Conservation (phyloP, 2,797 vertebrate species). For the Alexandromys oeconomus region DNA sequence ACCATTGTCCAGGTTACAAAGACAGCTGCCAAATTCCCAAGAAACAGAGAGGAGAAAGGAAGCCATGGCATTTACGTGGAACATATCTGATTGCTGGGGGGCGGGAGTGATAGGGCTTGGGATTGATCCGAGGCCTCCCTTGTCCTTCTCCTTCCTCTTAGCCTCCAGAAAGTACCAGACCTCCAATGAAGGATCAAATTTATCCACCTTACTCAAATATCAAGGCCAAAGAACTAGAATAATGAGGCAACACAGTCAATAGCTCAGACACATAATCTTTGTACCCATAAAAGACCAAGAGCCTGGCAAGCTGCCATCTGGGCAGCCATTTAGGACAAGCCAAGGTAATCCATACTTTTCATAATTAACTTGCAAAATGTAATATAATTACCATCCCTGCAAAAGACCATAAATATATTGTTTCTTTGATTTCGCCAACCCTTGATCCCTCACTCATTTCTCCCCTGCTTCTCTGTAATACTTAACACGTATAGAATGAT, state of each 20-base stretch:
- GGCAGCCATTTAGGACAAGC: constrained; percentile 57
- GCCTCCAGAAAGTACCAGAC: constrained; percentile 2
- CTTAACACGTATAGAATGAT: neutral
- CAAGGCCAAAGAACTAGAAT: constrained; percentile 63
- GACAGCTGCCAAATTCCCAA: constrained; percentile 15
- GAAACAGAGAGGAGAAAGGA: neutral
- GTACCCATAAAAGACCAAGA: constrained; percentile 41
- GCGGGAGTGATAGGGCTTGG: neutral
- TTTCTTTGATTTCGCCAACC: neutral
- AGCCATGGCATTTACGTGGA: neutral
- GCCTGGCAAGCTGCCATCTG: constrained; percentile 44
- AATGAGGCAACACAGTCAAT: constrained; percentile 58
- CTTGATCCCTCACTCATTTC: neutral
- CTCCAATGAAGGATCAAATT: neutral
- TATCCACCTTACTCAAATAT: constrained; percentile 54
- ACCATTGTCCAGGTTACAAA: constrained; percentile 32
- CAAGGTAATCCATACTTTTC: constrained; percentile 58
- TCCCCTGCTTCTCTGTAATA: neutral
- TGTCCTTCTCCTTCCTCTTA: neutral
- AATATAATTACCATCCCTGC: neutral
- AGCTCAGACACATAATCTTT: constrained; percentile 45
- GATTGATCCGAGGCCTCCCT: neutral
- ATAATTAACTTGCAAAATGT: constrained; percentile 66
- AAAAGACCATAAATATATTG: constrained; percentile 24
- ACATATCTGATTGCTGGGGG: neutral